phyloP scores from a whole-genome alignment of 2,797 vertebrate genomes.

The Karalla daura region DNA sequence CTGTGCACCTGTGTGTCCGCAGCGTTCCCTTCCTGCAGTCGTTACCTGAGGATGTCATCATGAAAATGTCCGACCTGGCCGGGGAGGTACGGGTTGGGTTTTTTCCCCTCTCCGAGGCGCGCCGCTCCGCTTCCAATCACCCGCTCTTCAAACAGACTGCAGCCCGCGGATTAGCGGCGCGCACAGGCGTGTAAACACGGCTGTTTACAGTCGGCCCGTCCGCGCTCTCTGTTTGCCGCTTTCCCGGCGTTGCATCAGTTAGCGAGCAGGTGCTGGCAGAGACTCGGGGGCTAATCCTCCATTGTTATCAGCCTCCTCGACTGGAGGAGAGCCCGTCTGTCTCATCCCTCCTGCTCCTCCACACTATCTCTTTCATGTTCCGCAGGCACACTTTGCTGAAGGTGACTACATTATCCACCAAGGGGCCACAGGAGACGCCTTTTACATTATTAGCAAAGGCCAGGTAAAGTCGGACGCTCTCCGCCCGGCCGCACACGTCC shows the following conservation, averaged over 20 bases:
- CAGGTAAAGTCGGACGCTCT: constrained; percentile 71
- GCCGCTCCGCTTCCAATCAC: constrained; percentile 4
- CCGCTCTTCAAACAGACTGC: constrained; percentile 35
- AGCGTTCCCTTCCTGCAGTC: constrained; percentile 81
- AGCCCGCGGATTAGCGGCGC: constrained; percentile 32
- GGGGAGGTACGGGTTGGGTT: constrained; percentile 80
- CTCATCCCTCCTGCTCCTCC: not conserved
- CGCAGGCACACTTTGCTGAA: constrained; percentile 78
- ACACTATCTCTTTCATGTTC: constrained; percentile 12
- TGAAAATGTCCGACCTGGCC: constrained; percentile 78
- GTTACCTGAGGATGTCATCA: constrained; percentile 79
- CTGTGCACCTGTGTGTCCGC: constrained; percentile 46
- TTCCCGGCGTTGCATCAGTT: constrained; percentile 25
- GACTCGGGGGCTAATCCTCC: constrained; percentile 9
- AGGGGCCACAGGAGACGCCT: constrained; percentile 76
- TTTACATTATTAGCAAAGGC: constrained; percentile 83
- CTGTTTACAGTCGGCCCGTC: constrained; percentile 2
- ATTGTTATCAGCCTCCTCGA: not conserved
- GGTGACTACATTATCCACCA: constrained; percentile 80
- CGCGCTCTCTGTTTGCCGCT: constrained; percentile 17
- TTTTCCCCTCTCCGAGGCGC: constrained; percentile 23
- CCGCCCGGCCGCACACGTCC: constrained; percentile 8
- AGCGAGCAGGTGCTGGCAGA: constrained; percentile 2
- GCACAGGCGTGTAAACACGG: constrained; percentile 38
- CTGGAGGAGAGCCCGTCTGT: not conserved